Evolutionary conservation across 2,113 vertebrate genomes (phyloP).

Genomic region (Peromyscus maniculatus): DNA sequence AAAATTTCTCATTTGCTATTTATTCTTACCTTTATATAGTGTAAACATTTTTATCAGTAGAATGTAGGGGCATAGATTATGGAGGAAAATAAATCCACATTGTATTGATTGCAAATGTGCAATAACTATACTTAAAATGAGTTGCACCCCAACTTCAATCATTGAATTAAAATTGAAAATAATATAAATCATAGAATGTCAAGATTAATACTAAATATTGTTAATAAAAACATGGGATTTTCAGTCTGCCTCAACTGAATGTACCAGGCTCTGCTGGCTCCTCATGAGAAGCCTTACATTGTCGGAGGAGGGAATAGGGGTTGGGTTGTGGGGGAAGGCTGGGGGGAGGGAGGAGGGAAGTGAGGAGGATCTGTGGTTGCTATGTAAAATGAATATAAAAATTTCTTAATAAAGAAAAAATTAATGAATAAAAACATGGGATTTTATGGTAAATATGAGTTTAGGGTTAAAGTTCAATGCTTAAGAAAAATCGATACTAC

Average conservation of each 20-base stretch:
- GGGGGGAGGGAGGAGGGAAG: too few species aligned
- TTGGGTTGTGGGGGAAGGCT: too few species aligned
- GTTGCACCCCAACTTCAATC: not conserved
- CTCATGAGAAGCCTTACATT: too few species aligned
- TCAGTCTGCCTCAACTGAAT: not conserved
- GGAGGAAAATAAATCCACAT: not conserved
- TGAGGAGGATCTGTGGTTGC: too few species aligned
- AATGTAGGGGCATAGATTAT: not conserved
- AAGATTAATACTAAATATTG: not conserved
- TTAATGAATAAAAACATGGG: not conserved
- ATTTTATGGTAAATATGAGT: not conserved
- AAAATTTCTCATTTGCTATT: not conserved
- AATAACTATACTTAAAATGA: not conserved
- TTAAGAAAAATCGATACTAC: not conserved
- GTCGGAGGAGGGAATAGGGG: too few species aligned
- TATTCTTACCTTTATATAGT: not conserved
- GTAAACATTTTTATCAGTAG: not conserved
- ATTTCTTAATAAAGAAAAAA: too few species aligned
- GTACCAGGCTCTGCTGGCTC: too few species aligned
- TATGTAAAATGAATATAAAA: too few species aligned
- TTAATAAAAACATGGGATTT: not conserved
- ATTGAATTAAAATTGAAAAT: conserved; percentile 14
- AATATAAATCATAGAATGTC: not conserved
- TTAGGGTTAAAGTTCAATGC: not conserved
- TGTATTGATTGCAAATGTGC: not conserved